Percentiles rank a stretch among this genome's conserved stretches.
Conservation (phyloP, 2,888 invertebrate genomes). For the Zonitis immaculata region DNA sequence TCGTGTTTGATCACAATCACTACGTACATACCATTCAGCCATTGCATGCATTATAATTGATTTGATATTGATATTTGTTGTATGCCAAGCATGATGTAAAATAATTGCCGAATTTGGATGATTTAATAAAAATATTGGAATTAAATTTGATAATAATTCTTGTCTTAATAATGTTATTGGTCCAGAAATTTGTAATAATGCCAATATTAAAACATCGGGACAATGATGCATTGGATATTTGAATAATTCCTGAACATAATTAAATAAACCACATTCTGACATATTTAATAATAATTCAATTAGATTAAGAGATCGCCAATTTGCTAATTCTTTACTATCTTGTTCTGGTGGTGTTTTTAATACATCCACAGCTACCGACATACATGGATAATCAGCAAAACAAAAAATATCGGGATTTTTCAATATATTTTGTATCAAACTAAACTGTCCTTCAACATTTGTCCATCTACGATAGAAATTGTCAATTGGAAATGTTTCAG, state of each 20-base stretch:
- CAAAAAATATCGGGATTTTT: constrained; percentile 92
- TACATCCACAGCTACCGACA: constrained; percentile 79
- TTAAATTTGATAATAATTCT: constrained; percentile 79
- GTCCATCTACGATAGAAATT: constrained; percentile 89
- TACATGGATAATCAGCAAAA: constrained; percentile 87
- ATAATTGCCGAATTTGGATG: constrained; percentile 97
- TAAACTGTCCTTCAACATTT: constrained; percentile 89
- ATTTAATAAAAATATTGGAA: constrained; percentile 91
- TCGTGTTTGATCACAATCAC: constrained; percentile 89
- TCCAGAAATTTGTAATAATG: constrained; percentile 80
- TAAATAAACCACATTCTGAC: constrained; percentile 81
- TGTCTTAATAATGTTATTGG: constrained; percentile 74
- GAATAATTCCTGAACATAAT: constrained; percentile 80
- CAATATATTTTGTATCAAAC: constrained; percentile 78
- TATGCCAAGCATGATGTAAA: constrained; percentile 94
- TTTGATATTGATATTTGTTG: constrained; percentile 65
- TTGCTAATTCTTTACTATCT: constrained; percentile 87
- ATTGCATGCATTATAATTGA: constrained; percentile 91
- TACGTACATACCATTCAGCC: constrained; percentile 94
- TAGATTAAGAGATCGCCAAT: constrained; percentile 90
- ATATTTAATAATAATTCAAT: constrained; percentile 83
- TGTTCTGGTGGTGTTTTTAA: constrained; percentile 93
- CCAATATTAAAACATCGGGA: constrained; percentile 89
- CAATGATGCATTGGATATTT: constrained; percentile 90
- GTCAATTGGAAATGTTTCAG: constrained; percentile 80